Percentiles rank a stretch among this genome's conserved stretches.
Evolutionary conservation across 1,140 invertebrate genomes (phyloP).

Genomic region (Hypsibius dujardini): DNA sequence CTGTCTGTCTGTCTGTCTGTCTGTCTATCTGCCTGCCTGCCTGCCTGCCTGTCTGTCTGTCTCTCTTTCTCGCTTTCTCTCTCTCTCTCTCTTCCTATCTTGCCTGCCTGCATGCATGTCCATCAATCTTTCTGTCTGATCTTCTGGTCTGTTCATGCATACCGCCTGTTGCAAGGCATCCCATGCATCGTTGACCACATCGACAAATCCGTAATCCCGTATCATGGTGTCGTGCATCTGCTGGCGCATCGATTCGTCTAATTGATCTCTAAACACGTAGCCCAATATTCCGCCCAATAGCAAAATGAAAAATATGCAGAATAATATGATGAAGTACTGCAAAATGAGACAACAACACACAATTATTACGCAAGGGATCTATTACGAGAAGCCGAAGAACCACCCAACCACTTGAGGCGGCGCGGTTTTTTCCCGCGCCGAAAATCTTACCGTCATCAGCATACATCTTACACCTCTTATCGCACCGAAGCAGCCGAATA

Average conservation of each 20-base stretch:
- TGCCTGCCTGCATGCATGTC: constrained; percentile 38
- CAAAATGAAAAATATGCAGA: constrained; percentile 67
- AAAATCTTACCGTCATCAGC: constrained; percentile 61
- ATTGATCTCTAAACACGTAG: constrained; percentile 64
- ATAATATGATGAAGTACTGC: constrained; percentile 70
- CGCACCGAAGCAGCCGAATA: constrained; percentile 67
- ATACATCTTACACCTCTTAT: constrained; percentile 71
- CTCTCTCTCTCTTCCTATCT: constrained; percentile 53
- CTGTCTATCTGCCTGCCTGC: too few species aligned
- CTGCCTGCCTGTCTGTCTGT: background rate
- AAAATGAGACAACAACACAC: constrained; percentile 31
- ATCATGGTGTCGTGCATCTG: constrained; percentile 45
- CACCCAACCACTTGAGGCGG: too few species aligned
- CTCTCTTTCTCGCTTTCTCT: constrained; percentile 18
- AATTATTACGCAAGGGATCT: constrained; percentile 3
- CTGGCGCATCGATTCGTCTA: constrained; percentile 28
- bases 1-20: too few species aligned
- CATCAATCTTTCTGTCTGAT: constrained; percentile 53
- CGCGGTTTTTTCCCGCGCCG: too few species aligned
- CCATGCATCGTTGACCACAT: constrained; percentile 40
- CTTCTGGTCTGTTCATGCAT: constrained; percentile 28
- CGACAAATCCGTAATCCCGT: constrained; percentile 44
- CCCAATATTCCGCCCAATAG: constrained; percentile 68
- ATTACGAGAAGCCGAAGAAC: too few species aligned
- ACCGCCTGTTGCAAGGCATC: constrained; percentile 8